Evolutionary conservation across 2,888 invertebrate genomes (phyloP), one percentile per base, ranked within the genome.

Genomic region (Geotrupes spiniger): DNA sequence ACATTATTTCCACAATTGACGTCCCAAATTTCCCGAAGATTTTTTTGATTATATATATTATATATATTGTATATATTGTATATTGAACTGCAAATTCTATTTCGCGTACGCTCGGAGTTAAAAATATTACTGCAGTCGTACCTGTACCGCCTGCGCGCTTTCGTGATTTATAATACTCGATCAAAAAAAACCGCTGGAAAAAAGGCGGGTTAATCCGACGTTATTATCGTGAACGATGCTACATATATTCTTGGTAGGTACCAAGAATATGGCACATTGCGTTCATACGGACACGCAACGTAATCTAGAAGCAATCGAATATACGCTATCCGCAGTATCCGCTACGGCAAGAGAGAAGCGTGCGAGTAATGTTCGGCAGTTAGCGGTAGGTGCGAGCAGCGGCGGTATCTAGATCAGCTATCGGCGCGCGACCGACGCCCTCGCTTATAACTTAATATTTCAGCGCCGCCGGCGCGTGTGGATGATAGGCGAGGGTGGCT

Each of bases 371-470:
- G 37, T 28, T 44, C 37, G 33, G 44, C 37, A 44, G 44, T 44
- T 44, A 44, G 36, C 44, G 36, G 16, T 6, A 14, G 27, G 27
- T 29, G n/a, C 25, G 10, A 10, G 21, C 38, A 38, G 16, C 38
- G 25, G 14, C 43, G 17, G 25, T 33, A 17, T 36, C 43, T 21
- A 33, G 26, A 33, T 36, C 43, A 38, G 36, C 38, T 45, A 38
- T 37, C 38, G 28, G 29, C 17, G 41, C 49, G 52, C 52, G 52
- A 52, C 56, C 53, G 51, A 56, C 56, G 56, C 56, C 56, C 52
- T 49, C 56, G 54, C 51, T 54, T 56, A 59, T 59, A 58, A 58
- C 54, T 59, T 59, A 59, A 58, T 59, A 59, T 59, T 58, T 59
- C 57, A 59, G 56, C 56, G 55, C 56, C 55, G 57, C 51, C 55